These are phyloP conservation scores for Ophion ventricosus DNA, from an alignment of 2,888 invertebrate genomes.

Conservation along the genomic window DNA sequence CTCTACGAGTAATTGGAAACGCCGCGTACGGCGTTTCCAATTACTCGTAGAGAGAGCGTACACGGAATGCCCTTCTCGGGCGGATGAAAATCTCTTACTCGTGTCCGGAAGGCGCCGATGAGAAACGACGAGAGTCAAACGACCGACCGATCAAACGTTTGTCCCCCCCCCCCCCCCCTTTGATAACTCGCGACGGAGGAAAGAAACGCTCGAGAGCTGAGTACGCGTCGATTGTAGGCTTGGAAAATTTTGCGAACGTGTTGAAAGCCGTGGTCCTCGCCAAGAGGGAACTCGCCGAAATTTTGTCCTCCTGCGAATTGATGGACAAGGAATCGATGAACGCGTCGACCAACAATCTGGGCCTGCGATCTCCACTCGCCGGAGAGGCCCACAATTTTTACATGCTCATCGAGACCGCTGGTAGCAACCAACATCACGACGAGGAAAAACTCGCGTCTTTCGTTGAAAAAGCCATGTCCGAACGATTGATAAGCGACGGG, in stretches of 20 bases:
- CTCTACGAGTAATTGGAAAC: background rate
- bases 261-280: conserved; percentile 90
- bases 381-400: conserved; percentile 89
- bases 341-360: conserved; percentile 87
- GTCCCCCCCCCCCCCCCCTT: too few species aligned
- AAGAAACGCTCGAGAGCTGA: background rate
- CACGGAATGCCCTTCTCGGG: too few species aligned
- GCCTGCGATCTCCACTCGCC: conserved; percentile 84
- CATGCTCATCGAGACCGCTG: conserved; percentile 94
- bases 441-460: conserved; percentile 93
- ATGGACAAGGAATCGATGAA: conserved; percentile 91
- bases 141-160: background rate
- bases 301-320: conserved; percentile 97
- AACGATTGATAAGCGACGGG: conserved; percentile 91
- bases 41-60: too few species aligned
- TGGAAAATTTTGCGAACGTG: conserved; percentile 91
- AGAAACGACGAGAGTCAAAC: too few species aligned
- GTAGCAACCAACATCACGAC: conserved; percentile 93
- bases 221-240: conserved; percentile 84
- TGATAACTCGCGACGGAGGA: background rate
- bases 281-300: conserved; percentile 92
- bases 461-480: conserved; percentile 89
- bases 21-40: too few species aligned
- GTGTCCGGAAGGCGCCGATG: too few species aligned
- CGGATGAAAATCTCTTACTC: too few species aligned